phyloP scores from a whole-genome alignment of 2,888 invertebrate species.

The Dasypolia templi region DNA sequence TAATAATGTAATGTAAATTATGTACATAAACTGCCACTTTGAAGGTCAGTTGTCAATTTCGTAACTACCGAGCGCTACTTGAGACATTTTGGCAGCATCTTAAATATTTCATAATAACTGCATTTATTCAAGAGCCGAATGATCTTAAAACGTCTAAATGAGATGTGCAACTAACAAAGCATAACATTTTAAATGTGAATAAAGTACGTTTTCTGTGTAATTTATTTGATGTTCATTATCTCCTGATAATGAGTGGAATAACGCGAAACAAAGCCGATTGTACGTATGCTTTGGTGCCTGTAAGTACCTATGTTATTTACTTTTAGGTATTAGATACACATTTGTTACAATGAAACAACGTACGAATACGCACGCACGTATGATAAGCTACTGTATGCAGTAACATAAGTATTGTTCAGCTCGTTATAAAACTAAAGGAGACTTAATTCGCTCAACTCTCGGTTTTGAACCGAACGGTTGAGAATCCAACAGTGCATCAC shows the following conservation, averaged over 20 bases:
- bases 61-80: conserved; percentile 17
- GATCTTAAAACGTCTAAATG: conserved; percentile 25
- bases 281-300: conserved; percentile 18
- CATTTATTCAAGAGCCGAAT: neutral
- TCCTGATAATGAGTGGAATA: conserved; percentile 38
- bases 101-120: conserved; percentile 28
- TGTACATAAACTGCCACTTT: neutral
- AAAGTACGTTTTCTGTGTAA: conserved; percentile 8
- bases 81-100: conserved; percentile 25
- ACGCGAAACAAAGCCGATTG: conserved; percentile 37
- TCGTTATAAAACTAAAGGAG: conserved; percentile 17
- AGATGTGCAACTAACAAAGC: conserved; percentile 36
- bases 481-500: no score
- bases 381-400: conserved; percentile 18
- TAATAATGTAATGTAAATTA: no score
- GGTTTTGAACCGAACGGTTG: no score
- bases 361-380: conserved; percentile 6
- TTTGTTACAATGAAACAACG: neutral
- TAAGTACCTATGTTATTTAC: conserved; percentile 13
- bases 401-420: neutral
- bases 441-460: no score
- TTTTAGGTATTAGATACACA: neutral
- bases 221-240: conserved; percentile 40
- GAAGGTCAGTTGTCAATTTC: conserved; percentile 35
- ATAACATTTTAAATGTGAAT: conserved; percentile 24